Base-by-base conservation (phyloP, 2,797 vertebrate species). In the Mallotus villosus region DNA sequence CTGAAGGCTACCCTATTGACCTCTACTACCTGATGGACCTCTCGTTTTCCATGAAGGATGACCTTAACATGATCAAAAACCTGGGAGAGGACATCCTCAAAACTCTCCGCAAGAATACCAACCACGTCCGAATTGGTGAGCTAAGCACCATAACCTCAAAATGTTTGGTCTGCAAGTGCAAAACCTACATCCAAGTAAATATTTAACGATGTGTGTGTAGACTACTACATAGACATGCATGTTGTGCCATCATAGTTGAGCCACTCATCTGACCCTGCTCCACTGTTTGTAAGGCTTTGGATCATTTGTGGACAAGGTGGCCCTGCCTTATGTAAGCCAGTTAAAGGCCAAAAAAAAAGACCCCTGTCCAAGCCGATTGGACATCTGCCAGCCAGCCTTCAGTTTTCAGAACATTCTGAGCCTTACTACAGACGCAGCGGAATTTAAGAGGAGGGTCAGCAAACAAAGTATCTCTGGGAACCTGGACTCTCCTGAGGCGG, bases 11-110 rank as follows among this genome's bases (percentile, higher is more conserved):
- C 67, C 94, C 94, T 0, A 92, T 94, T 69, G 94, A 95, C 80
- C 80, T 95, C 63, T 95, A 95, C 78, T 95, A 95, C 76, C 89
- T 95, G 53, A 94, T 95, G 94, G 94, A 95, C 75, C 81, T 94
- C 68, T 94, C 93, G 70, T 93, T 90, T 81, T 95, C 94, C 72
- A 95, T 95, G 94, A 91, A 89, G 74, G 94, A 95, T 29, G 94
- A 95, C 86, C 84, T 95, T 79, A 90, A 90, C 68, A 92, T 84
- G 14, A 90, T 95, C 81, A 94, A 93, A 73, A 86, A 86, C 63
- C 81, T 94, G 6, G 93, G 94, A 16, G 88, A 89, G 14, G 80
- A 85, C 46, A 89, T 95, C 75, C 84, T 93, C 58, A 63, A 72
- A 32, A 79, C 77, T 22, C 81, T 95, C 41, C 77, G 77, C 57